Evolutionary conservation across 2,888 invertebrate genomes (phyloP), one percentile per base, ranked within the genome.

Genomic region (Lithophane leautieri): DNA sequence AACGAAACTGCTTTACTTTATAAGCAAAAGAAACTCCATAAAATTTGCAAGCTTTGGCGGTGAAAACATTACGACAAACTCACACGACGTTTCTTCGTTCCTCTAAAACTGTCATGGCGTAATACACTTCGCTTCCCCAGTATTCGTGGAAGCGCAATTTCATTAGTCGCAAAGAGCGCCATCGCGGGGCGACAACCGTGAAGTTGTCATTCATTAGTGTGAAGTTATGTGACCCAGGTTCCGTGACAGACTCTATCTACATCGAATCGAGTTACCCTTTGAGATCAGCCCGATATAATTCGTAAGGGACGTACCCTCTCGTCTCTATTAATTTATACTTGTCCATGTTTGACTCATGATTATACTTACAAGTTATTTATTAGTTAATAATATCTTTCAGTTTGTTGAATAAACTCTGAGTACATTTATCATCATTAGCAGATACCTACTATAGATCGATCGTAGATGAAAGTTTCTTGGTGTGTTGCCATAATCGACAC

Each of bases 121-220:
- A 90, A 90, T 89, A 88, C 84, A 88, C 81, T 82, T 79, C 78
- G 76, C 85, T 83, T 87, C 84, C 75, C 78, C 79, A 84, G 87
- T 83, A 90, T 92, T 90, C 89, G 70, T 88, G 87, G 86, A 87
- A 89, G 90, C 90, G 91, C 91, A 94, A 94, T 94, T 94, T 94
- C 94, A 94, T 94, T 94, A 93, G 92, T 91, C 89, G 90, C 89
- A 90, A 90, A 92, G 90, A 91, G 92, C 91, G 89, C 88, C 88
- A 89, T 90, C 85, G 90, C 86, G 89, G 78, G 88, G 90, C 87
- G 90, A 90, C 90, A 90, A 89, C 87, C 89, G 91, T 89, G 91
- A 91, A 92, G 89, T 92, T 90, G 90, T 93, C 93, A 92, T 94
- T 94, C 92, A 93, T 94, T 94, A 94, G 88, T 87, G 89, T 86